Evolutionary conservation across 1,140 invertebrate species (phyloP).

Genomic region (Brachionus asplanchnoidis): DNA sequence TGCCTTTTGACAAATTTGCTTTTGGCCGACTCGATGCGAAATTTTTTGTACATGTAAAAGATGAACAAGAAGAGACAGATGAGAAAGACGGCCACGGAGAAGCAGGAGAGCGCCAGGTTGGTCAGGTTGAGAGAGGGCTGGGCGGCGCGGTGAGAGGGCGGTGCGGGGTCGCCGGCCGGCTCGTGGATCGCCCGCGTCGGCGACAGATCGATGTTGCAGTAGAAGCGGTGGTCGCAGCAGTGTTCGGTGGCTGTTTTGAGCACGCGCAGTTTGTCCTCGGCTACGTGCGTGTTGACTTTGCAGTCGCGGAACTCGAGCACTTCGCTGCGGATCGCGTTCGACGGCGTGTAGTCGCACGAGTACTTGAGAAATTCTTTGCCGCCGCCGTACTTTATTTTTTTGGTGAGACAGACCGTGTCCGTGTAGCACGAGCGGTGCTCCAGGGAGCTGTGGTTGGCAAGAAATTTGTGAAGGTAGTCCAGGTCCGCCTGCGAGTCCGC

Average conservation of each 20-base stretch:
- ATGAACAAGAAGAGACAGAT: background rate
- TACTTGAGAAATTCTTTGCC: background rate
- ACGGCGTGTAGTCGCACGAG: constrained; percentile 4
- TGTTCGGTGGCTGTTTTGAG: background rate
- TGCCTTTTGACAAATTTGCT: background rate
- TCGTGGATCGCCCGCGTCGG: background rate
- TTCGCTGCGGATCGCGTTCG: background rate
- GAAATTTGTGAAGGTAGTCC: background rate
- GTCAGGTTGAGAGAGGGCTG: background rate
- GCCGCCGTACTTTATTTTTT: background rate
- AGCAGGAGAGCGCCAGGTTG: background rate
- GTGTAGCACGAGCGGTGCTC: background rate
- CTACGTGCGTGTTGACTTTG: background rate
- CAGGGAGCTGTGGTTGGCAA: background rate
- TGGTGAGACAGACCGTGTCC: constrained; percentile 18
- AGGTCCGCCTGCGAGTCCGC: background rate
- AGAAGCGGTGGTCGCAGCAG: background rate
- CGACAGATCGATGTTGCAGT: constrained; percentile 6
- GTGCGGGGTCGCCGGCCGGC: background rate
- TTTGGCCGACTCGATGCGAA: constrained; percentile 1
- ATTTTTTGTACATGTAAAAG: constrained; percentile 23
- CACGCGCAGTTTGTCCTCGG: background rate
- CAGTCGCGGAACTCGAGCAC: constrained; percentile 32
- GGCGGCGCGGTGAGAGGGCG: background rate
- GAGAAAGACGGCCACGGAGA: background rate